phyloP scores from a whole-genome alignment of 2,888 invertebrate genomes.

The Lamproptera curius region DNA sequence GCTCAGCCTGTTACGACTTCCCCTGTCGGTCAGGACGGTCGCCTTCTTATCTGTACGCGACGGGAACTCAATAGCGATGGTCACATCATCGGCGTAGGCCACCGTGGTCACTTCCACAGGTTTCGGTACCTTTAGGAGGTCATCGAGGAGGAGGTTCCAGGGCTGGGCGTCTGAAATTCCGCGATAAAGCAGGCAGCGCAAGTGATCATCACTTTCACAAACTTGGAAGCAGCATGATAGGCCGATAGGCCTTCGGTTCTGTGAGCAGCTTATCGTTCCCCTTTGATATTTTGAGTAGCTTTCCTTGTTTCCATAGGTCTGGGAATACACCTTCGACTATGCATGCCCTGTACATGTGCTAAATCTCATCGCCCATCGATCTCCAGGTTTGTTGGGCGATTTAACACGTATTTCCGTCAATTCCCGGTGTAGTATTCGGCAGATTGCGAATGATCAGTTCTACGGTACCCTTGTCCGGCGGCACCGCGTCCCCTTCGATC shows the following conservation, averaged over 20 bases:
- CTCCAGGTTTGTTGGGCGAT: background rate
- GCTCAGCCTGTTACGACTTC: conserved; percentile 15
- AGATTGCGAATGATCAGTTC: background rate
- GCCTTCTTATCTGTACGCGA: too few relatives aligned
- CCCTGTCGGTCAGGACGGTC: conserved; percentile 13
- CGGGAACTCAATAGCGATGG: too few relatives aligned
- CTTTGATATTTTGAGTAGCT: too few relatives aligned
- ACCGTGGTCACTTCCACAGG: conserved; percentile 11
- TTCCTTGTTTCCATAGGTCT: too few relatives aligned
- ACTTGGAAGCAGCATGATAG: background rate
- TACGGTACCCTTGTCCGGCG: conserved; percentile 14
- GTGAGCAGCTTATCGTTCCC: too few relatives aligned
- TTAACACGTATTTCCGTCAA: background rate
- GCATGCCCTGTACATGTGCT: too few relatives aligned
- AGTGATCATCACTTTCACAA: background rate
- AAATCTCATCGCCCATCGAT: background rate
- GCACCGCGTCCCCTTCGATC: conserved; percentile 21
- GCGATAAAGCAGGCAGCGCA: background rate
- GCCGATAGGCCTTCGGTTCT: too few relatives aligned
- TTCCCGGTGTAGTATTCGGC: background rate
- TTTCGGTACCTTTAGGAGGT: conserved; percentile 30
- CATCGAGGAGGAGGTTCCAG: conserved; percentile 34
- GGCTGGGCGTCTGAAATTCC: conserved; percentile 28
- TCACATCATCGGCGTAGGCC: conserved; percentile 21
- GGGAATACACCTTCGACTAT: background rate